Evolutionary conservation across 2,888 invertebrate genomes (phyloP), one percentile per base, ranked within the genome.

Genomic region (Itoplectis maculator): DNA sequence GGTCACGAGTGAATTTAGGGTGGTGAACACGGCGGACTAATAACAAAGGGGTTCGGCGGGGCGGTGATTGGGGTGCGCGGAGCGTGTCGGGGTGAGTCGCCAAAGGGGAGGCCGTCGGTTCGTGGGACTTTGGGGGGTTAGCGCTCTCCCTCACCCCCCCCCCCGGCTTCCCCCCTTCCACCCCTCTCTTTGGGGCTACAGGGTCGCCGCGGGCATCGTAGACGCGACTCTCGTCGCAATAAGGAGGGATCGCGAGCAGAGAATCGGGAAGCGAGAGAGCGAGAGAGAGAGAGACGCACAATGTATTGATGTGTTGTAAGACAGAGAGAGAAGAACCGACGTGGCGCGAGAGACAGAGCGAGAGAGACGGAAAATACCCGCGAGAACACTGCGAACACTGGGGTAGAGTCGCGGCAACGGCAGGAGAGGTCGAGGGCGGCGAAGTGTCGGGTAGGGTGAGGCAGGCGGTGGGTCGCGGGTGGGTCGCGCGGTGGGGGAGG

Each of bases 1-100:
- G 81, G 70, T 70, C 78, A 81, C 88, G 89, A 88, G 89, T 88
- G 89, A 90, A 90, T 90, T 90, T 91, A 90, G 90, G 89, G 90
- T 89, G 89, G 88, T 87, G 88, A 86, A 85, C 87, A 86, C 88
- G 86, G 84, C 81, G 88, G 88, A 88, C 89, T 90, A 90, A 90
- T 90, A 89, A 90, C 89, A 90, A 90, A 89, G 88, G 88, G 88
- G 89, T 82, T 84, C 77, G 68, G 79, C 72, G 70, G 75, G 74
- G 65, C 74, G 66, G 72, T 68, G 42, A 42, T 49, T 18, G 56
- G 70, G 65, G 81, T 76, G 23, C 23, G 29, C 40, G 45, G 29
- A 29, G 37, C 54, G 49, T 77, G 23, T 23, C 20, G 56, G 74
- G 77, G 63, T 78, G 78, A 18, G 45, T 74, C 40, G 78, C 68